phyloP scores from a whole-genome alignment of 2,113 vertebrate species.

The Pachyramphus minor region DNA sequence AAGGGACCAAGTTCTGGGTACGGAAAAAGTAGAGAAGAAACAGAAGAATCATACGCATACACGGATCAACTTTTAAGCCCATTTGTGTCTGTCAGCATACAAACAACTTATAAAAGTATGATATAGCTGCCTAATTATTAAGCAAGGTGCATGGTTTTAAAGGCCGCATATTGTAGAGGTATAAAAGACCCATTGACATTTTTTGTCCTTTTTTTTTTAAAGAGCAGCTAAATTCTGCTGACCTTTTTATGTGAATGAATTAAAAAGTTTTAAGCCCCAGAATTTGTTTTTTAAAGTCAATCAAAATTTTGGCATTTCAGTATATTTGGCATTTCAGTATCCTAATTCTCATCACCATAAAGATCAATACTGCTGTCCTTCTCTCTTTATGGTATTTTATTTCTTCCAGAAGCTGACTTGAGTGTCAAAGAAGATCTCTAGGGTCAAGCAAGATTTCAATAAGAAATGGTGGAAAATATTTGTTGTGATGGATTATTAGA shows the following conservation, averaged over 20 bases:
- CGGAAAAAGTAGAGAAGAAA: not conserved
- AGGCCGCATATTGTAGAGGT: not conserved
- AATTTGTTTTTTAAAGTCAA: conserved; percentile 23
- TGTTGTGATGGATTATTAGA: not conserved
- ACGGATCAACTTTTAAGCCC: not conserved
- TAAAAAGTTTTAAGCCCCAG: not conserved
- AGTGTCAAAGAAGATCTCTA: not conserved
- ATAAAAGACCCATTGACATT: not conserved
- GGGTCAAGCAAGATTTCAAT: conserved; percentile 7
- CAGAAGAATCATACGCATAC: not conserved
- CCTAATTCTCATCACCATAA: conserved; percentile 17
- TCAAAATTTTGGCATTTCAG: conserved; percentile 21
- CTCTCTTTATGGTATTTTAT: conserved; percentile 3
- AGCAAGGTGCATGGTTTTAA: not conserved
- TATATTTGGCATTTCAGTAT: not conserved
- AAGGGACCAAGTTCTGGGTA: not conserved
- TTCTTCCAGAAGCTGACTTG: not conserved
- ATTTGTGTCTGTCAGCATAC: not conserved
- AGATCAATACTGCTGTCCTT: not conserved
- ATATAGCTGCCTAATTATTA: not conserved
- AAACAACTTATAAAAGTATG: not conserved
- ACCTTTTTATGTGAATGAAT: conserved; percentile 18
- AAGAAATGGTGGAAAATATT: conserved; percentile 17
- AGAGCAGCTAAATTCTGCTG: not conserved
- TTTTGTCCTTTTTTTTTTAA: not conserved